Base-by-base conservation (phyloP, 1,140 invertebrate species). In the Polyergus mexicanus region DNA sequence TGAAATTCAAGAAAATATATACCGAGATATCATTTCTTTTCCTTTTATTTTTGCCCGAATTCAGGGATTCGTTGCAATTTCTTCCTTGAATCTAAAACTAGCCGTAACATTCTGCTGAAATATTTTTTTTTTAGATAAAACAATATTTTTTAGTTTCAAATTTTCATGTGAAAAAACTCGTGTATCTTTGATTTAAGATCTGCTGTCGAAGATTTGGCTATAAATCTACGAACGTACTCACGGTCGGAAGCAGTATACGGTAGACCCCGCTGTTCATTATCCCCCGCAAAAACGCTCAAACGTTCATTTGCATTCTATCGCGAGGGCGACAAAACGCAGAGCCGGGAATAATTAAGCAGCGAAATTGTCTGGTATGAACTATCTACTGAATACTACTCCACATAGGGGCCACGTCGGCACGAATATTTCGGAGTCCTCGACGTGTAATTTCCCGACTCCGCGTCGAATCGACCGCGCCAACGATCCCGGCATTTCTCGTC, bases 281-380 rank as follows among this genome's bases (percentile, higher is more conserved):
- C 44, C 78, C 13, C 11, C n/a, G 68, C 78, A 83, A 83, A 74
- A 83, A 83, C 78, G 35, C 28, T 83, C 54, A 62, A 74, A 83
- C 38, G 68, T 72, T 83, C 78, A 72, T 83, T 83, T 74, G 54
- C 78, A 83, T 83, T 83, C 78, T 74, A 83, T 83, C 78, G 78
- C 78, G 56, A 58, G 54, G 19, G 54, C 78, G 54, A 41, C 78
- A 83, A 83, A 83, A 83, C 78, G 68, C 68, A 60, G 78, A 60
- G 68, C 54, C 68, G 78, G 38, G 78, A 83, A 83, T 83, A 83
- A 83, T 83, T 83, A 83, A 83, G 78, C 66, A 81, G 78, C 68
- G 78, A 74, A 83, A 83, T 83, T 83, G 78, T 74, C 78, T 83
- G 78, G 78, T 74, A 72, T 74, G 68, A 83, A 74, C 78, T 72